A percentile compares a stretch with the other conserved stretches of the same genome.
Conservation (phyloP, 2,888 invertebrate genomes). For the Rhamnusium bicolor region DNA sequence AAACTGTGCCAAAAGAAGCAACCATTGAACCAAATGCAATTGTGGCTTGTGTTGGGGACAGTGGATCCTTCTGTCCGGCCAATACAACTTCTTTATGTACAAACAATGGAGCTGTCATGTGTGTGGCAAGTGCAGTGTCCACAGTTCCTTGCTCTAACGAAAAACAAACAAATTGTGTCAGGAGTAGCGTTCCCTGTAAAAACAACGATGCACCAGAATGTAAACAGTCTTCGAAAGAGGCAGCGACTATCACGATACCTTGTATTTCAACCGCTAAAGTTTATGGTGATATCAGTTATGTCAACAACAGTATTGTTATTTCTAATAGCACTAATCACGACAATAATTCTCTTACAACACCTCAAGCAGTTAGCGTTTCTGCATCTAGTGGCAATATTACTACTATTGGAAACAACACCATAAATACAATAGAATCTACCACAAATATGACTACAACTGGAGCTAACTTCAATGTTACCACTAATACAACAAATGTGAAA, state of each 20-base stretch:
- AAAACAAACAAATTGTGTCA: constrained; percentile 62
- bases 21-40: constrained; percentile 65
- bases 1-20: constrained; percentile 59
- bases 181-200: constrained; percentile 63
- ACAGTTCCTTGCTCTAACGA: constrained; percentile 64
- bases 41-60: constrained; percentile 64
- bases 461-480: constrained; percentile 14
- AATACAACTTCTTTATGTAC: constrained; percentile 67
- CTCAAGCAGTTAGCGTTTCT: background rate
- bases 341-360: background rate
- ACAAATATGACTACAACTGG: constrained; percentile 30
- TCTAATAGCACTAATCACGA: constrained; percentile 20
- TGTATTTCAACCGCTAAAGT: constrained; percentile 64
- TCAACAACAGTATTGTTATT: constrained; percentile 58
- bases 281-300: constrained; percentile 56
- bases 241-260: constrained; percentile 60
- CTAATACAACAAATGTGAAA: constrained; percentile 31
- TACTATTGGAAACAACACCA: background rate
- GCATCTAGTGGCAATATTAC: background rate
- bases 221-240: constrained; percentile 54
- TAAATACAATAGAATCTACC: constrained; percentile 38
- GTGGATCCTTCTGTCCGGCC: constrained; percentile 64
- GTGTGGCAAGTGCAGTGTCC: constrained; percentile 64
- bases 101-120: constrained; percentile 67
- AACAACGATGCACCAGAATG: constrained; percentile 63